Conservation (phyloP, 2,113 vertebrate species). For the Cebus imitator region DNA sequence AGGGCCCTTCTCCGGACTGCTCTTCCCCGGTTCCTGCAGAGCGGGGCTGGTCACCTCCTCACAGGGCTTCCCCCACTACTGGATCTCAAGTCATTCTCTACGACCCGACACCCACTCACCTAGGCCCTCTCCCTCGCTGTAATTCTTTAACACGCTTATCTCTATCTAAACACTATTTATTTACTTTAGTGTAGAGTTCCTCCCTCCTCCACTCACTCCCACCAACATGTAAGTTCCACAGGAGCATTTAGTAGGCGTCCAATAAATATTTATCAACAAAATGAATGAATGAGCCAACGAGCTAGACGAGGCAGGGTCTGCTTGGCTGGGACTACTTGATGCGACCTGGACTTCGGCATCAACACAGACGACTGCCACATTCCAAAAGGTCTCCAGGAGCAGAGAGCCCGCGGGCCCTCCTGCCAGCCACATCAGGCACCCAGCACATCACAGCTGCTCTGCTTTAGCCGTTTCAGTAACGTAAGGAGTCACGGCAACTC, state of each 20-base stretch:
- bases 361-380: neutral
- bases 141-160: neutral
- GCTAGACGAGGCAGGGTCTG: neutral
- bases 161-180: neutral
- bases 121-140: neutral
- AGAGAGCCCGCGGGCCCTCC: neutral
- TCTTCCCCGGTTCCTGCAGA: neutral
- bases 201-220: neutral
- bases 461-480: neutral
- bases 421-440: fast-evolving
- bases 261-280: neutral
- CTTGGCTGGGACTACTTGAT: neutral
- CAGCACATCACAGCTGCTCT: neutral
- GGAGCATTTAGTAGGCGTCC: neutral
- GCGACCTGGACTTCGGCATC: neutral
- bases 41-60: neutral
- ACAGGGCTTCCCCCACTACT: neutral
- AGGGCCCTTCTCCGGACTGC: neutral
- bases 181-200: neutral
- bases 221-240: neutral
- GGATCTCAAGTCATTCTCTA: neutral
- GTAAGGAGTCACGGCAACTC: neutral
- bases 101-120: no score
- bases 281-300: neutral
- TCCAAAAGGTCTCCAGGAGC: neutral